A percentile compares a stretch with the other conserved stretches of the same genome.
These are phyloP conservation scores for Picus viridis DNA, from an alignment of 2,797 vertebrate species.

Conservation along the genomic window DNA sequence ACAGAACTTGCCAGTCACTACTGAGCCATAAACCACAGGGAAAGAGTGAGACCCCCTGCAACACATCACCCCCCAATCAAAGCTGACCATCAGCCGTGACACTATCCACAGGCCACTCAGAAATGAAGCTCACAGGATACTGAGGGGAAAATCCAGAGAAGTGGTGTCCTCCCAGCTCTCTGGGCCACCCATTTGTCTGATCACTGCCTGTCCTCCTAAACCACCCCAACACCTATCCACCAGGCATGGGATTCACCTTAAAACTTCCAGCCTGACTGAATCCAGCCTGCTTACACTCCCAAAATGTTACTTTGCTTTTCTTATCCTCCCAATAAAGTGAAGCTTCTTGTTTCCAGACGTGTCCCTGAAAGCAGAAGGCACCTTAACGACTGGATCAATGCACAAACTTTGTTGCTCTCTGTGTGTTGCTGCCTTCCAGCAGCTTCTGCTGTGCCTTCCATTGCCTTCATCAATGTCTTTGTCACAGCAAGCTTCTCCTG, in stretches of 20 bases:
- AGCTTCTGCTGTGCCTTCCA: neutral
- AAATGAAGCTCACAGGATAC: neutral
- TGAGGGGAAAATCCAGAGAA: neutral
- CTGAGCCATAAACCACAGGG: neutral
- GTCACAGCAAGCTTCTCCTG: neutral
- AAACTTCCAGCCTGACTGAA: neutral
- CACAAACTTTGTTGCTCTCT: neutral
- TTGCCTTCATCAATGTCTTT: neutral
- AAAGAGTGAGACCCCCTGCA: neutral
- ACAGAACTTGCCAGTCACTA: neutral
- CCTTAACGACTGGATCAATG: neutral
- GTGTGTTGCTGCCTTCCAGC: neutral
- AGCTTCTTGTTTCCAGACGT: neutral
- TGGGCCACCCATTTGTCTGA: neutral
- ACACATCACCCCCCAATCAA: neutral
- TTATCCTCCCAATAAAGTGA: neutral
- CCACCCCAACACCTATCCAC: neutral
- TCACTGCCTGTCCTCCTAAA: neutral
- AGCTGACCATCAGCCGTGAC: neutral
- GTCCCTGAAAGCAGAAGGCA: neutral
- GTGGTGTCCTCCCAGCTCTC: neutral
- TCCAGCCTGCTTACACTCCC: neutral
- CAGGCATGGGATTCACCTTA: neutral
- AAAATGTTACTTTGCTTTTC: neutral
- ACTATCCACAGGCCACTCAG: rapidly evolving